Evolutionary conservation across 2,113 vertebrate species (phyloP).

Genomic region (Lycaon pictus): DNA sequence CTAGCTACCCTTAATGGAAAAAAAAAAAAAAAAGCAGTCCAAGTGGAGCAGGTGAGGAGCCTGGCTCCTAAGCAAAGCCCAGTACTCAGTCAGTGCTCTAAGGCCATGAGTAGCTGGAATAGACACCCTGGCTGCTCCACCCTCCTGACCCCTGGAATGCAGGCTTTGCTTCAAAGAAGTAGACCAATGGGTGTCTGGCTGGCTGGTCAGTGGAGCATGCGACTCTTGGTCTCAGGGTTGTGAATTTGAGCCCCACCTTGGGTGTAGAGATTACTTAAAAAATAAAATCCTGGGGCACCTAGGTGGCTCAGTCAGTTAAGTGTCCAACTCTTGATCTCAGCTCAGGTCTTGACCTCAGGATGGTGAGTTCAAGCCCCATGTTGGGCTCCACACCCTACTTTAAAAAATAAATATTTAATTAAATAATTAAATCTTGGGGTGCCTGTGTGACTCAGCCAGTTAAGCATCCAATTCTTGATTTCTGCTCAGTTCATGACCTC

Average conservation of each 20-base stretch:
- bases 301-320: neutral
- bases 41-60: neutral
- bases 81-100: neutral
- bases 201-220: neutral
- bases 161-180: neutral
- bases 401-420: neutral
- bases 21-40: neutral
- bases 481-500: neutral
- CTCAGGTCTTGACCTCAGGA: neutral
- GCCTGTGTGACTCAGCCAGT: neutral
- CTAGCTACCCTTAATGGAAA: neutral
- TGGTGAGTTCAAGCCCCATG: neutral
- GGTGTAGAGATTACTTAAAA: neutral
- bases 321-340: neutral
- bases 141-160: neutral
- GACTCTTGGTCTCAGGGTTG: neutral
- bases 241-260: neutral
- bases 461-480: neutral
- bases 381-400: neutral
- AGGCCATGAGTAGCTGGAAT: neutral
- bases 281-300: neutral
- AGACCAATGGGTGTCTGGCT: neutral
- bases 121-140: neutral
- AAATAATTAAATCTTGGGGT: neutral
- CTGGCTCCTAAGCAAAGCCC: slow-evolving; percentile 21